Percentiles rank a stretch among this genome's conserved stretches.
These are phyloP conservation scores for Dichetophora obliterata DNA, from an alignment of 2,888 invertebrate genomes.

Conservation along the genomic window DNA sequence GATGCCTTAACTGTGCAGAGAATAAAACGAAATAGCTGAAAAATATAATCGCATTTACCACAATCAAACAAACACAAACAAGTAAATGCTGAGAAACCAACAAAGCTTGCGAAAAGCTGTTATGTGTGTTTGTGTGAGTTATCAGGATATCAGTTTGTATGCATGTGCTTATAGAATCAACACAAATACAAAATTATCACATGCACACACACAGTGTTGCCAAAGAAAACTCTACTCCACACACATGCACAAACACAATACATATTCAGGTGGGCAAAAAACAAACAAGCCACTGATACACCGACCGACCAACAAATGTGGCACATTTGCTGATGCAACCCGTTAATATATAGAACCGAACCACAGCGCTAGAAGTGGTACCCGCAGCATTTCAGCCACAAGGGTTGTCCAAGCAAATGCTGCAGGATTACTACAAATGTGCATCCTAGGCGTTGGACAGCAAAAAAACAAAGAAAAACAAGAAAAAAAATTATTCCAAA, in stretches of 20 bases:
- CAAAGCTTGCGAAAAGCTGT: background rate
- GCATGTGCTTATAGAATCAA: too few relatives aligned
- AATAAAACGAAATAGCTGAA: background rate
- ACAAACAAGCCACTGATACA: too few relatives aligned
- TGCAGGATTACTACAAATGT: too few relatives aligned
- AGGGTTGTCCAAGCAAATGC: too few relatives aligned
- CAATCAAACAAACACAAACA: conserved; percentile 11
- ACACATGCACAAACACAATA: background rate
- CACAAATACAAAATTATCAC: background rate
- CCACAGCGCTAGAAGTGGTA: too few relatives aligned
- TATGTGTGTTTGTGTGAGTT: background rate
- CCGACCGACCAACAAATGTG: too few relatives aligned
- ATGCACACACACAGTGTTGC: background rate
- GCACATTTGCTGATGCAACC: too few relatives aligned
- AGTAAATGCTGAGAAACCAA: conserved; percentile 2
- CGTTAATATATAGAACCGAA: too few relatives aligned
- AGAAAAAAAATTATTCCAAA: conserved; percentile 42
- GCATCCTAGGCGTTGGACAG: background rate
- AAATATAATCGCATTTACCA: conserved; percentile 21
- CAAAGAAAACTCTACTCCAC: background rate
- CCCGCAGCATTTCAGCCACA: too few relatives aligned
- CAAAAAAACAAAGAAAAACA: conserved; percentile 42
- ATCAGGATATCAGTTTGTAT: too few relatives aligned
- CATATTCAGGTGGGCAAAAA: too few relatives aligned
- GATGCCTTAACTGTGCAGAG: too few relatives aligned